phyloP scores from a whole-genome alignment of 2,888 invertebrate species.

The Salpingus planirostris region DNA sequence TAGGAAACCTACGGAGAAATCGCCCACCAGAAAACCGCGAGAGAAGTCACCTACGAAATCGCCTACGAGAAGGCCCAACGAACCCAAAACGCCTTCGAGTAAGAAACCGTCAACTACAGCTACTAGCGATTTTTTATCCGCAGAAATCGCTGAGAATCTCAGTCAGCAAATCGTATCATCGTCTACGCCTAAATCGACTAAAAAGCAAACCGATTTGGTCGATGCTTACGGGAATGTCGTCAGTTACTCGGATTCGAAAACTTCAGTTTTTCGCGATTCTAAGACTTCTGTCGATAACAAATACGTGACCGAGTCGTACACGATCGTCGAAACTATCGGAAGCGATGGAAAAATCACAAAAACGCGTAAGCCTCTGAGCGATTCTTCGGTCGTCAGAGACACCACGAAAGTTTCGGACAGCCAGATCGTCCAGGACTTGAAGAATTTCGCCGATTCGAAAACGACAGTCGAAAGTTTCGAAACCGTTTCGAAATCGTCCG shows the following conservation, averaged over 20 bases:
- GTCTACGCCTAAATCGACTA: conserved; percentile 3
- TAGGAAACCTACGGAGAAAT: conserved; percentile 27
- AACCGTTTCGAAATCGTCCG: conserved; percentile 10
- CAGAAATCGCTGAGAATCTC: conserved; percentile 24
- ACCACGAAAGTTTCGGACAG: not conserved
- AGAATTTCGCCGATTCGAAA: not conserved
- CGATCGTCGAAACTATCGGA: not conserved
- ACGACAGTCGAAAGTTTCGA: conserved; percentile 1
- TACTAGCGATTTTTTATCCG: conserved; percentile 21
- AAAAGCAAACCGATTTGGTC: not conserved
- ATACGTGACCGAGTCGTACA: conserved; percentile 6
- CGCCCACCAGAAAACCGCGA: conserved; percentile 40
- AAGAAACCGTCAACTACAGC: conserved; percentile 8
- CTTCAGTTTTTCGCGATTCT: conserved; percentile 6
- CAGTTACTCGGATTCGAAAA: conserved; percentile 5
- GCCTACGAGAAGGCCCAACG: conserved; percentile 16
- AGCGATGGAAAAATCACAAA: conserved; percentile 1
- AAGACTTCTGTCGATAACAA: conserved; percentile 16
- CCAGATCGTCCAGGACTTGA: too few species aligned
- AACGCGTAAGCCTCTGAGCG: too few species aligned
- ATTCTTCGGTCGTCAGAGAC: not conserved
- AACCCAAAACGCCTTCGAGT: conserved; percentile 8
- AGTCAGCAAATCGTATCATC: conserved; percentile 20
- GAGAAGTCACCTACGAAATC: conserved; percentile 34
- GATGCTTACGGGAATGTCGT: conserved; percentile 2